Base-by-base conservation (phyloP, 1,140 invertebrate species). In the Parapsyche elsis region DNA sequence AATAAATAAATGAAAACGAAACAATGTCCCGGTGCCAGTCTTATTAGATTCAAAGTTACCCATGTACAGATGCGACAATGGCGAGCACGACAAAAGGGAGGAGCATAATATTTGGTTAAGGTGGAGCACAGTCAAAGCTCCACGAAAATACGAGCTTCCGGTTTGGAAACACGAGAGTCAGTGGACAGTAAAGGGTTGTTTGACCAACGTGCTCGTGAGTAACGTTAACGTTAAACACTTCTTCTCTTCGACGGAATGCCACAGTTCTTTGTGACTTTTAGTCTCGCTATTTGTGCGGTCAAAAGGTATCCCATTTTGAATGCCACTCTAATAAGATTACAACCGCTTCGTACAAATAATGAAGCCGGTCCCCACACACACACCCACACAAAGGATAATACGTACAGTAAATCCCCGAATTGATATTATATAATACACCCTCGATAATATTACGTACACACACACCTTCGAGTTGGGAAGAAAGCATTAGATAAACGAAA, bases 241-340 rank as follows among this genome's bases (percentile, higher is more conserved):
- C 57, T 61, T 21, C n/a, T n/a, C 5, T 16, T 16, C 9, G 67
- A 21, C 5, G 67, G 10, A 9, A 26, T 67, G 21, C 14, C 24
- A 67, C 16, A 7, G 67, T 24, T 67, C 67, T 71, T 71, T 71
- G 67, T 71, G 67, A 71, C 67, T 71, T 71, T 71, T 71, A 61
- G 57, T 61, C 16, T 7, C 67, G 67, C 24, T 30, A 24, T 71
- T 71, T 71, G 26, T 30, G 67, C 67, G 67, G 67, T 45, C 57
- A 21, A 61, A 61, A 61, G 57, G 57, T 61, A 61, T 61, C 57
- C 21, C 49, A 7, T 61, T 61, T 61, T 61, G 57, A 61, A 61
- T 61, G 9, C 57, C 57, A 38, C 30, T 38, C 57, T 16, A 61
- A 61, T 21, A 21, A 21, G 57, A 21, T 61, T 61, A 61, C 57